Base-by-base conservation (phyloP, 2,113 vertebrate species). In the Eulacestoma nigropectus region DNA sequence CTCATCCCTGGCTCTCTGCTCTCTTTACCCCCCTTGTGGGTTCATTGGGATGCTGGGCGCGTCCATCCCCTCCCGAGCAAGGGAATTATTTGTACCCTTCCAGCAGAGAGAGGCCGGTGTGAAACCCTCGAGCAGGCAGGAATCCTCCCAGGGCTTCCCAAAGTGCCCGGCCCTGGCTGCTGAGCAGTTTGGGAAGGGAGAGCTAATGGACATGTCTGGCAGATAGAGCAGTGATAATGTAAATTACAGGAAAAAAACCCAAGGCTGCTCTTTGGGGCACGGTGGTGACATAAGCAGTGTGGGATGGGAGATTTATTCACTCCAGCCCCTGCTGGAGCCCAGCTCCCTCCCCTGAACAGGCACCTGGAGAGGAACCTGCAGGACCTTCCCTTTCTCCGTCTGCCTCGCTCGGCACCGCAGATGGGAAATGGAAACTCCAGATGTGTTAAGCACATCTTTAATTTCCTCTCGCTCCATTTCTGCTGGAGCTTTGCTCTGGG, bases 11-110 rank as follows among this genome's bases (percentile, higher is more conserved):
- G 32, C 44, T 68, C 83, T 19, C 63, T 1, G 3, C 16, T 44
- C 50, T 13, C 69, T 39, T 33, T 9, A 16, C 9, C 37, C 35
- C 2, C 25, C 15, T 0, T 5, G 44, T 7, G 9, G 25, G 33
- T 3, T 7, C 46, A 7, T 11, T 27, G 56, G 70, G 88, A 21
- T 30, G 67, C 72, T 60, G n/a, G 0, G 27, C 6, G 63, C 3
- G 0, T 35, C 69, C 6, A 0, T 55, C 52, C 32, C n/a, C 44
- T 69, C 55, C 55, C 1, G 1, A 9, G 72, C 29, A 4, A 7
- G 9, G 74, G 19, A 16, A 19, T 30, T 7, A 7, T 65, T 59
- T 59, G 59, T 37, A 0, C 59, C 25, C 76, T 32, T 44, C 12
- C 39, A 35, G 73, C 63, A 57, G 73, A 20, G 33, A 42, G 59